phyloP scores from a whole-genome alignment of 1,140 invertebrate species.

The Leptopilina boulardi region DNA sequence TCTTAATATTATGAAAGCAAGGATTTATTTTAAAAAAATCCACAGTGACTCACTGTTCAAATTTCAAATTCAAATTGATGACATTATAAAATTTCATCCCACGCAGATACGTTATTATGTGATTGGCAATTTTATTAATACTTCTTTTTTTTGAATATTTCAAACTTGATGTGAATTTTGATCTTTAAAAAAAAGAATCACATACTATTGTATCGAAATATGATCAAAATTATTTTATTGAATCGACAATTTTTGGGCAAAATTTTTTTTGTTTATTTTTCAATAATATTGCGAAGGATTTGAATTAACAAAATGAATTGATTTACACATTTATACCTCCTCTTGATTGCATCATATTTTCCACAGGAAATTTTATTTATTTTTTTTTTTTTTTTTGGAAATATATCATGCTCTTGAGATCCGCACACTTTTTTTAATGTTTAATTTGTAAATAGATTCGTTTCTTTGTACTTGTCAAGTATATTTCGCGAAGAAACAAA shows the following conservation, averaged over 20 bases:
- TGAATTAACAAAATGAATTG: not conserved
- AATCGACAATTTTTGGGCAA: not conserved
- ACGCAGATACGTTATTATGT: not conserved
- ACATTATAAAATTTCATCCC: not conserved
- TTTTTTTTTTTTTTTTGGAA: too few relatives aligned
- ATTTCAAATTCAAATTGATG: not conserved
- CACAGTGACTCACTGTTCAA: not conserved
- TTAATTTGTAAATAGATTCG: not conserved
- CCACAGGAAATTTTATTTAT: too few relatives aligned
- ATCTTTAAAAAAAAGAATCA: not conserved
- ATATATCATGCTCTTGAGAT: not conserved
- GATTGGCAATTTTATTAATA: not conserved
- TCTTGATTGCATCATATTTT: too few relatives aligned
- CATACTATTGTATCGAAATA: not conserved
- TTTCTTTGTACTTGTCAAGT: slow-evolving; percentile 25
- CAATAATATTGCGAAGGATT: not conserved
- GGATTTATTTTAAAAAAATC: not conserved
- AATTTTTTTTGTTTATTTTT: not conserved
- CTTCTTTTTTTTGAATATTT: not conserved
- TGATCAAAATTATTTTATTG: not conserved
- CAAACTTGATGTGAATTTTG: not conserved
- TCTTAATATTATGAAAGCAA: not conserved
- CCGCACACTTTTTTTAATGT: not conserved
- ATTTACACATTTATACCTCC: too few relatives aligned
- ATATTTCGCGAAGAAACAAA: not conserved